These are phyloP conservation scores for Campaea margaritaria DNA, from an alignment of 2,888 invertebrate species.

Conservation along the genomic window DNA sequence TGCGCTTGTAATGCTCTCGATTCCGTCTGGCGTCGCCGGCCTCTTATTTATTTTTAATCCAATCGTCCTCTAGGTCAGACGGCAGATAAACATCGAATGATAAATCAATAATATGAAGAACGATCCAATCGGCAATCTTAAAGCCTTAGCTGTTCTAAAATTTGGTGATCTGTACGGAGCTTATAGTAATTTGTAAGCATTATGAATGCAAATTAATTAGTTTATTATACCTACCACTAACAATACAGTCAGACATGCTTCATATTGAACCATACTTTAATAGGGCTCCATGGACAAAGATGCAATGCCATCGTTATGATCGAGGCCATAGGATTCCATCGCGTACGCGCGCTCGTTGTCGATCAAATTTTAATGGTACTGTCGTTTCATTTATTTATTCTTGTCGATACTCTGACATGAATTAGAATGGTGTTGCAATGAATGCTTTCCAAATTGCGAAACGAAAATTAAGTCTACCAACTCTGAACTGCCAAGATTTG, in stretches of 20 bases:
- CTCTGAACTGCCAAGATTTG: neutral
- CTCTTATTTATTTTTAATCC: conserved; percentile 57
- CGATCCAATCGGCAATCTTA: too few relatives aligned
- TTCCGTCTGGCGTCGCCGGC: conserved; percentile 41
- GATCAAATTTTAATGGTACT: conserved; percentile 66
- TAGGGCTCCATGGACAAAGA: conserved; percentile 44
- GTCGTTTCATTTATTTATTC: conserved; percentile 55
- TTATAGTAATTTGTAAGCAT: neutral
- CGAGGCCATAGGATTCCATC: conserved; percentile 63
- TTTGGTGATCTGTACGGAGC: neutral
- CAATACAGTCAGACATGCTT: conserved; percentile 17
- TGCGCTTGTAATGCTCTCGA: conserved; percentile 19
- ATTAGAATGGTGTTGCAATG: conserved; percentile 51
- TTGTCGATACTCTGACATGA: conserved; percentile 48
- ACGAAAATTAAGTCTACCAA: neutral
- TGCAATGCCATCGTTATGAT: conserved; percentile 44
- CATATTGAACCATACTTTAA: conserved; percentile 41
- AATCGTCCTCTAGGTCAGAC: conserved; percentile 55
- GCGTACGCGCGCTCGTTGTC: conserved; percentile 58
- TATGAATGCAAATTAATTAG: conserved; percentile 4
- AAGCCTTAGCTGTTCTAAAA: too few relatives aligned
- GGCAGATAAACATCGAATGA: conserved; percentile 24
- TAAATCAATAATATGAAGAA: conserved; percentile 5
- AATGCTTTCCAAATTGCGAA: conserved; percentile 50
- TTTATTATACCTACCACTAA: conserved; percentile 18